Evolutionary conservation across 92 coral and sea anemone genomes (phyloP), one percentile per base, ranked within the genome.

Genomic region (Desmophyllum pertusum): DNA sequence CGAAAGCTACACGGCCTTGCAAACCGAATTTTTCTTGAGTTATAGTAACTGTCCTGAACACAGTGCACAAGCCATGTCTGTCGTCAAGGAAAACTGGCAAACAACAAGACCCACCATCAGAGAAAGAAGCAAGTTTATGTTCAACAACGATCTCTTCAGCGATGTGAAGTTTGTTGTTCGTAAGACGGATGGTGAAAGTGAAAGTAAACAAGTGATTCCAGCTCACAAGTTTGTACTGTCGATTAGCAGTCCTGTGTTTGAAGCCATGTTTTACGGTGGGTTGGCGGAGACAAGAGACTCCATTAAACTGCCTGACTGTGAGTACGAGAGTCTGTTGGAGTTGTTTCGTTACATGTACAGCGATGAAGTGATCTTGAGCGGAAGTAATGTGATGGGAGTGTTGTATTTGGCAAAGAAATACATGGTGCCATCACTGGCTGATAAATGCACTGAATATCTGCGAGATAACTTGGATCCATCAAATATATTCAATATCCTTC

Each of bases 351-450:
- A 85, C 51, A 35, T 91, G 53, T 91, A 91, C 75, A 84, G 84
- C 36, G 92, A 91, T 52, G 92, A 91, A 52, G 86, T 84, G 30
- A 81, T 71, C 19, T 48, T 88, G 68, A 84, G 87, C 62, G 92
- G 88, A 38, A 87, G 48, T 18, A 84, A 80, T 18, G 94, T 87
- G 14, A 91, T 91, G 74, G 85, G 85, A 76, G 90, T 91, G 25
- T 64, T 85, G 57, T 91, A 91, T 75, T 73, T 91, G 48, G 93
- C 95, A 0, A 86, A 92, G 51, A 89, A 92, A 69, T 92, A 89
- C 71, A 89, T 86, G 7, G 42, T 92, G 61, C 93, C 95, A n/a
- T 77, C 84, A 10, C 91, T 89, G 13, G 87, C 75, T 38, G 88
- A 89, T 42, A 75, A 83, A n/a, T 92, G 95, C 76, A 75, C 85